Percentiles rank a stretch among this genome's conserved stretches.
These are phyloP conservation scores for Cochlearius cochlearius DNA, from an alignment of 2,113 vertebrate genomes.

Conservation along the genomic window DNA sequence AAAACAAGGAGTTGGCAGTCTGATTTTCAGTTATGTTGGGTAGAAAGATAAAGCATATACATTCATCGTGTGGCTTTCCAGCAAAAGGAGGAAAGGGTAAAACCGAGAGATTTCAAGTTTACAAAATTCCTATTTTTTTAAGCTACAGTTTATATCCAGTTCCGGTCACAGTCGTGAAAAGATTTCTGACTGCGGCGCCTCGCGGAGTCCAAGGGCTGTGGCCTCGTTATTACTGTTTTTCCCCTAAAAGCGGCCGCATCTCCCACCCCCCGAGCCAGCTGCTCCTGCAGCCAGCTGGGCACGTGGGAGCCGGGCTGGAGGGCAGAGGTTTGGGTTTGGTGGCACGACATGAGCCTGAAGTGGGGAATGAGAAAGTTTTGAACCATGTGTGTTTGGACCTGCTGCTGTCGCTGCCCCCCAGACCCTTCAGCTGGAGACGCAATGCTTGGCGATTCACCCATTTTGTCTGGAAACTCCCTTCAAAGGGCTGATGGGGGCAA, in stretches of 20 bases:
- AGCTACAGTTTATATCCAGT: conserved; percentile 74
- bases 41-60: conserved; percentile 74
- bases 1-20: conserved; percentile 71
- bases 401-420: neutral
- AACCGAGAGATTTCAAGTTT: conserved; percentile 70
- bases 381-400: neutral
- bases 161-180: conserved; percentile 44
- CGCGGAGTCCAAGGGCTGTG: conserved; percentile 12
- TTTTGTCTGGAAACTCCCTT: neutral
- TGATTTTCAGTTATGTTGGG: conserved; percentile 60
- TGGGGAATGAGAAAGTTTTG: neutral
- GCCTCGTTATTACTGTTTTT: neutral
- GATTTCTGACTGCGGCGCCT: conserved; percentile 26
- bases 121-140: conserved; percentile 51
- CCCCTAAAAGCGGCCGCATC: neutral
- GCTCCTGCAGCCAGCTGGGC: neutral
- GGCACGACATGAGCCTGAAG: neutral
- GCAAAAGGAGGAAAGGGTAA: conserved; percentile 69
- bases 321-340: neutral
- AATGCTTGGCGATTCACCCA: neutral
- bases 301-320: neutral
- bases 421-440: neutral
- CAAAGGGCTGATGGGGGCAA: neutral
- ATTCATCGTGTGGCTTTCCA: conserved; percentile 77
- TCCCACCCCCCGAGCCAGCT: neutral